phyloP scores from a whole-genome alignment of 2,113 vertebrate species.

The Scortum barcoo region DNA sequence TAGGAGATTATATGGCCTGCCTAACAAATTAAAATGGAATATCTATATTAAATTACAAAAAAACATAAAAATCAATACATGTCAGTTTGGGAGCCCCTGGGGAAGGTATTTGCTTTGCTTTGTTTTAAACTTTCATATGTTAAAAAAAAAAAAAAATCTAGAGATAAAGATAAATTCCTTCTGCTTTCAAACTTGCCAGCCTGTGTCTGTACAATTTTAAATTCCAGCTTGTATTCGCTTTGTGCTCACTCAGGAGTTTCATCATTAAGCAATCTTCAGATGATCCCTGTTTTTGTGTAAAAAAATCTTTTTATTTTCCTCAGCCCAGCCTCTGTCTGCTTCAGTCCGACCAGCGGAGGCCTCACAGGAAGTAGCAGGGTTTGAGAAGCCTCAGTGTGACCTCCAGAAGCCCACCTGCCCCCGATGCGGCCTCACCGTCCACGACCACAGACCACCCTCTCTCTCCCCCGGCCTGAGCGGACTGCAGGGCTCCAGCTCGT shows the following conservation, averaged over 20 bases:
- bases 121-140: too few relatives aligned
- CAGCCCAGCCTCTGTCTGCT: conserved; percentile 67
- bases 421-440: conserved; percentile 45
- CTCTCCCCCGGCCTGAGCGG: background rate
- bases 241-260: background rate
- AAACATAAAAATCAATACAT: too few relatives aligned
- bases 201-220: background rate
- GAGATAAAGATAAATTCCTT: background rate
- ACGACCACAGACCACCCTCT: background rate
- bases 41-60: too few relatives aligned
- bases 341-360: background rate
- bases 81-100: too few relatives aligned
- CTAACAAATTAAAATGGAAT: too few relatives aligned
- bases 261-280: background rate
- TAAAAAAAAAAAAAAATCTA: background rate
- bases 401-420: conserved; percentile 39
- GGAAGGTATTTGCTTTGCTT: too few relatives aligned
- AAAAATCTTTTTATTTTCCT: background rate
- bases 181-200: too few relatives aligned
- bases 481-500: conserved; percentile 22
- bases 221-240: background rate
- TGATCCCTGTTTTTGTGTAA: background rate
- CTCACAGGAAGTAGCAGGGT: background rate
- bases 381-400: conserved; percentile 1
- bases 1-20: too few relatives aligned